These are phyloP conservation scores for Metopia argyrocephala DNA, from an alignment of 2,888 invertebrate species.

Conservation along the genomic window DNA sequence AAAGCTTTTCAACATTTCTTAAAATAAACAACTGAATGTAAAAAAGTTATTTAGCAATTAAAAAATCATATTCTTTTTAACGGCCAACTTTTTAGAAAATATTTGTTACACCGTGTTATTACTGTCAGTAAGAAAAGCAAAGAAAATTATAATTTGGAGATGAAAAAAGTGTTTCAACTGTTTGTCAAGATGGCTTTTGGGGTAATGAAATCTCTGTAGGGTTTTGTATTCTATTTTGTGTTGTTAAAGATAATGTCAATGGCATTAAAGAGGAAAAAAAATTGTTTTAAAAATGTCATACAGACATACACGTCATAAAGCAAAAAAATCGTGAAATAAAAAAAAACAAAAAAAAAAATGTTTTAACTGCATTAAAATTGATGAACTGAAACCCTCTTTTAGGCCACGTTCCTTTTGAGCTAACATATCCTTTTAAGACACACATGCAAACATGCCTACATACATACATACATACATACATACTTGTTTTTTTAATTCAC, in stretches of 20 bases:
- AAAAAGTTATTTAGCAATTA: too few species aligned
- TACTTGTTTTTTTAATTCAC: constrained; percentile 8
- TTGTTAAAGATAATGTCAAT: constrained; percentile 58
- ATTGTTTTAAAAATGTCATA: constrained; percentile 23
- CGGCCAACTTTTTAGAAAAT: too few species aligned
- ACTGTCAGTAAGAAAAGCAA: background rate
- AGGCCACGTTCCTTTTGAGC: background rate
- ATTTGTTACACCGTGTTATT: constrained; percentile 54
- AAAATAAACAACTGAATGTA: too few species aligned
- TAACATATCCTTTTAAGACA: too few species aligned
- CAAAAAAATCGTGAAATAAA: background rate
- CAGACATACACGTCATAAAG: constrained; percentile 11
- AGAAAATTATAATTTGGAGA: background rate
- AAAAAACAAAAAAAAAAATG: background rate
- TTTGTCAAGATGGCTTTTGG: constrained; percentile 52
- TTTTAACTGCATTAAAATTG: background rate
- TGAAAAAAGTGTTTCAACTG: constrained; percentile 41
- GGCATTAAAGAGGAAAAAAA: constrained; percentile 48
- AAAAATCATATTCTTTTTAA: too few species aligned
- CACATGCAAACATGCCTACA: too few species aligned
- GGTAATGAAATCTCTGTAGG: constrained; percentile 62
- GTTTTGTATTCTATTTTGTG: constrained; percentile 38
- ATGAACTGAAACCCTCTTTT: background rate
- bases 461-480: too few species aligned
- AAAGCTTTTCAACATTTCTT: too few species aligned